Conservation (phyloP, 2,113 vertebrate genomes). For the Genyomyrus donnyi region DNA sequence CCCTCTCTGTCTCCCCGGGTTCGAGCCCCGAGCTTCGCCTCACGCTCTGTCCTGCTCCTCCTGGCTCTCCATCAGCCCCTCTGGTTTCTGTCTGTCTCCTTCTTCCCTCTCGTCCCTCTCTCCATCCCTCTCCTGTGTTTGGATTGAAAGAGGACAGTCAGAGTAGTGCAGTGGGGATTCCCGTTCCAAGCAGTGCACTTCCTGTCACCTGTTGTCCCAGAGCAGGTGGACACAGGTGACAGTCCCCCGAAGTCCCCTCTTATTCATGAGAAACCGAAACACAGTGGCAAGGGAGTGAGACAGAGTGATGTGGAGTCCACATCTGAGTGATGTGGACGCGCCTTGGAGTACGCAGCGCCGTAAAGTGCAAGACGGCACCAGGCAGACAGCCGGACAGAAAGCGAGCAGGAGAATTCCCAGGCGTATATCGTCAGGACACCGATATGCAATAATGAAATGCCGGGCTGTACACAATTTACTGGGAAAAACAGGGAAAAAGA, state of each 20-base stretch:
- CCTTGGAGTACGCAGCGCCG: background rate
- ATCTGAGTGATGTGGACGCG: too few relatives aligned
- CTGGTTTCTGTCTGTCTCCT: background rate
- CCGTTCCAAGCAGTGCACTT: background rate
- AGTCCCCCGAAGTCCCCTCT: background rate
- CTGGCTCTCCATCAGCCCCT: conserved; percentile 14
- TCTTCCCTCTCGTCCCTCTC: conserved; percentile 4
- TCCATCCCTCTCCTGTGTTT: background rate
- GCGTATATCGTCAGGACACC: background rate
- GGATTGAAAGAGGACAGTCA: background rate
- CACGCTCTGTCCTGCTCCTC: conserved; percentile 4
- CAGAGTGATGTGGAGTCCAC: background rate
- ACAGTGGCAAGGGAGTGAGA: background rate
- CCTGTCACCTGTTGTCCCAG: background rate
- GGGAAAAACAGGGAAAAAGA: background rate
- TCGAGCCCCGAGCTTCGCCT: background rate
- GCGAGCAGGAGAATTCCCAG: background rate
- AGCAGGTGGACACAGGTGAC: background rate
- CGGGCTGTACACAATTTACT: background rate
- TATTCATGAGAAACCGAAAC: background rate
- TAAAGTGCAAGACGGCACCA: background rate
- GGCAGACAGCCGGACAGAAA: background rate
- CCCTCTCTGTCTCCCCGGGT: background rate
- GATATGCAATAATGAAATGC: background rate
- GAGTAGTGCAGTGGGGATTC: background rate